Conservation (phyloP, 2,113 vertebrate genomes). For the Henicopernis longicauda region DNA sequence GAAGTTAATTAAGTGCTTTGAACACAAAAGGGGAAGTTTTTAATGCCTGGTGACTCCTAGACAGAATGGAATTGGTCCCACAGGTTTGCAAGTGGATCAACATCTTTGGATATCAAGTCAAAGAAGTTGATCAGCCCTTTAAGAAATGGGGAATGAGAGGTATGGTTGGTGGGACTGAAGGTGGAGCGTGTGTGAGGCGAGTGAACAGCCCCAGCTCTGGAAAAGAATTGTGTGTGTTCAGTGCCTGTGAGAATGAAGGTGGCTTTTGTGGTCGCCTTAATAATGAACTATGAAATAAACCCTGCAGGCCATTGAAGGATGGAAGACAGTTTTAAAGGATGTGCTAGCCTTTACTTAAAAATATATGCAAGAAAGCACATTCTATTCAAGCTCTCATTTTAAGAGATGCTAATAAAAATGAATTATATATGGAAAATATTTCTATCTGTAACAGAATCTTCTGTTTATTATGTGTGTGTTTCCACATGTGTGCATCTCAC, state of each 20-base stretch:
- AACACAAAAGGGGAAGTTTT: not conserved
- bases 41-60: not conserved
- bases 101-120: not conserved
- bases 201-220: not conserved
- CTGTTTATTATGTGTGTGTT: not conserved
- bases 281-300: not conserved
- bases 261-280: not conserved
- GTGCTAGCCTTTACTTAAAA: not conserved
- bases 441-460: not conserved
- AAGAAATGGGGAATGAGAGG: not conserved
- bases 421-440: not conserved
- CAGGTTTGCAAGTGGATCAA: not conserved
- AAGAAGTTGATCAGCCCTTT: not conserved
- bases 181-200: fast-evolving
- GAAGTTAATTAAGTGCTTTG: not conserved
- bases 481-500: not conserved
- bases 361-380: not conserved
- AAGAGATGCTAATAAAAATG: not conserved
- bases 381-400: not conserved
- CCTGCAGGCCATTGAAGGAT: not conserved
- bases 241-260: not conserved
- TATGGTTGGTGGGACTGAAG: not conserved
- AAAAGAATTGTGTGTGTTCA: not conserved
- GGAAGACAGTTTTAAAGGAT: not conserved
- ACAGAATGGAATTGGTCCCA: not conserved